Conservation (phyloP, 2,888 invertebrate genomes). For the Mythimna pallens region DNA sequence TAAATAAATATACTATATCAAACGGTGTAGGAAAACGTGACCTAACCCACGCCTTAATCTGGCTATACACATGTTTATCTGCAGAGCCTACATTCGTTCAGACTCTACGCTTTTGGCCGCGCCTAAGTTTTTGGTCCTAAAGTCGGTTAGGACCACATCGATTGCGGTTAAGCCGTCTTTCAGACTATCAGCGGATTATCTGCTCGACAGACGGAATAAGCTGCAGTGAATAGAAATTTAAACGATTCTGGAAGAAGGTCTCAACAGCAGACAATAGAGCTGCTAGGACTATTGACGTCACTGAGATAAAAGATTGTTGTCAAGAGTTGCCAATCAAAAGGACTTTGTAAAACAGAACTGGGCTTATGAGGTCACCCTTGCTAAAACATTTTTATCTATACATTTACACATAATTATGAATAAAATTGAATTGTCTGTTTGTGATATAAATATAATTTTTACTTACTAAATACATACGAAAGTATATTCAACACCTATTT, state of each 20-base stretch:
- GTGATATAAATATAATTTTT: no score
- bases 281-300: neutral
- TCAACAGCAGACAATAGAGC: slow-evolving; percentile 3
- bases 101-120: slow-evolving; percentile 29
- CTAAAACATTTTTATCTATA: neutral
- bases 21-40: slow-evolving; percentile 59
- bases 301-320: neutral
- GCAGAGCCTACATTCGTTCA: slow-evolving; percentile 38
- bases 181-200: slow-evolving; percentile 16
- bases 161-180: slow-evolving; percentile 18
- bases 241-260: slow-evolving; percentile 15
- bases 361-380: neutral
- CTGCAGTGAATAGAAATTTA: slow-evolving; percentile 17
- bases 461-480: no score
- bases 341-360: neutral
- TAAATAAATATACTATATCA: slow-evolving; percentile 58
- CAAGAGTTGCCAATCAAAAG: neutral
- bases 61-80: slow-evolving; percentile 48
- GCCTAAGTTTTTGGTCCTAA: slow-evolving; percentile 32
- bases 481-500: no score
- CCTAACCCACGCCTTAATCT: slow-evolving; percentile 53
- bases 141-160: neutral
- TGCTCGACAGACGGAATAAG: slow-evolving; percentile 6
- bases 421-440: no score
- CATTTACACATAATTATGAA: neutral